Conservation (phyloP, 2,113 vertebrate genomes). For the Daphoenositta chrysoptera region DNA sequence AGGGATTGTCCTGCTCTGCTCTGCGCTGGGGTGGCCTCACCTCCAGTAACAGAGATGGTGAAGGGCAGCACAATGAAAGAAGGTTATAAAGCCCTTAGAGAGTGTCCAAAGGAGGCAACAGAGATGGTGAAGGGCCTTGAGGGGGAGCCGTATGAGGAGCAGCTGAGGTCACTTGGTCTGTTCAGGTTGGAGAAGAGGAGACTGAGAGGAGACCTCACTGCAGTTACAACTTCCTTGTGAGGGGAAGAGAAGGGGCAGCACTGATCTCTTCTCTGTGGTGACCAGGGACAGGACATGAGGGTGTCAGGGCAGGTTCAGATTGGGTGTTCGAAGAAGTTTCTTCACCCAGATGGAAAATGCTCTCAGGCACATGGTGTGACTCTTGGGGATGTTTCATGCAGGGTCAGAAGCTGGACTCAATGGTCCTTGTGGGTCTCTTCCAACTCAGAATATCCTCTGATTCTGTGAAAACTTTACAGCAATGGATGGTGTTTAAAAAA, state of each 20-base stretch:
- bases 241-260: background rate
- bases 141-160: fast-evolving
- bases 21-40: background rate
- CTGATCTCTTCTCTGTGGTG: background rate
- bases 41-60: too few relatives aligned
- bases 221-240: fast-evolving
- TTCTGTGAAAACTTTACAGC: background rate
- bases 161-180: background rate
- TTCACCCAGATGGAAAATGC: background rate
- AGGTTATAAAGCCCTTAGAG: background rate
- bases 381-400: background rate
- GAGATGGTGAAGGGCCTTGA: background rate
- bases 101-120: background rate
- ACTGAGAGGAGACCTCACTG: background rate
- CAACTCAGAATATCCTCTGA: background rate
- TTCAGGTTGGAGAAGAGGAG: background rate
- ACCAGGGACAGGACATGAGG: background rate
- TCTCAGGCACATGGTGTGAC: background rate
- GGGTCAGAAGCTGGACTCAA: background rate
- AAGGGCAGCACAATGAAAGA: fast-evolving
- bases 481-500: background rate
- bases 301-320: background rate
- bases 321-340: fast-evolving
- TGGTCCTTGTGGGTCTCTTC: background rate
- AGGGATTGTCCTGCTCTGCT: background rate